Percentiles rank a stretch among this genome's conserved stretches.
phyloP scores from a whole-genome alignment of 92 coral and sea anemone species.

The Heliopora coerulea region DNA sequence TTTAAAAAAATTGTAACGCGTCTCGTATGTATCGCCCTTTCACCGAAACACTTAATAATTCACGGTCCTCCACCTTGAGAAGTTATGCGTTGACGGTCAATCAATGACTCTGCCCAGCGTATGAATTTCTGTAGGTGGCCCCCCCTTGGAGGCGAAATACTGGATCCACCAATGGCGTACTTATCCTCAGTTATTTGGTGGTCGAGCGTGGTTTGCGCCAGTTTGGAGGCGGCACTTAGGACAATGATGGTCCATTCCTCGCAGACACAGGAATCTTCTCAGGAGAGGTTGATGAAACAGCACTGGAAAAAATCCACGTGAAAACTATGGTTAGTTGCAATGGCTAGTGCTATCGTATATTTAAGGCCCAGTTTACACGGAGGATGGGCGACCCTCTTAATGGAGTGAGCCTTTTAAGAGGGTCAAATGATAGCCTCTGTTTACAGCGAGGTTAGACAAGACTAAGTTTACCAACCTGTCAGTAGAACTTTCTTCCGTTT shows the following conservation, averaged over 20 bases:
- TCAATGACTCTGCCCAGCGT: too few relatives aligned
- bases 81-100: too few relatives aligned
- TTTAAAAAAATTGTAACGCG: not conserved
- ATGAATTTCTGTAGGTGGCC: too few relatives aligned
- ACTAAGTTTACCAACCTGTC: slow-evolving; percentile 21
- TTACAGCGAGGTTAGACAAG: too few relatives aligned
- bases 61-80: not conserved
- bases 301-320: not conserved
- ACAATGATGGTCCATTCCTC: slow-evolving; percentile 30
- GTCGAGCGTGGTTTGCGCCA: not conserved
- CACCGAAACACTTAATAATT: not conserved
- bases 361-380: too few relatives aligned
- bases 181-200: not conserved
- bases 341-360: too few relatives aligned
- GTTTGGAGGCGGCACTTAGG: slow-evolving; percentile 15
- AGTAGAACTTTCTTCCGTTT: not conserved
- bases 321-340: too few relatives aligned
- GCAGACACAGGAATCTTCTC: slow-evolving; percentile 41
- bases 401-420: too few relatives aligned
- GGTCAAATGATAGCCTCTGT: too few relatives aligned
- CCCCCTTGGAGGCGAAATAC: too few relatives aligned
- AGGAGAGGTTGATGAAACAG: not conserved
- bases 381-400: too few relatives aligned
- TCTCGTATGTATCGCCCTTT: not conserved
- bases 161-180: not conserved